phyloP scores from a whole-genome alignment of 2,888 invertebrate genomes.

The Drosophila testacea region DNA sequence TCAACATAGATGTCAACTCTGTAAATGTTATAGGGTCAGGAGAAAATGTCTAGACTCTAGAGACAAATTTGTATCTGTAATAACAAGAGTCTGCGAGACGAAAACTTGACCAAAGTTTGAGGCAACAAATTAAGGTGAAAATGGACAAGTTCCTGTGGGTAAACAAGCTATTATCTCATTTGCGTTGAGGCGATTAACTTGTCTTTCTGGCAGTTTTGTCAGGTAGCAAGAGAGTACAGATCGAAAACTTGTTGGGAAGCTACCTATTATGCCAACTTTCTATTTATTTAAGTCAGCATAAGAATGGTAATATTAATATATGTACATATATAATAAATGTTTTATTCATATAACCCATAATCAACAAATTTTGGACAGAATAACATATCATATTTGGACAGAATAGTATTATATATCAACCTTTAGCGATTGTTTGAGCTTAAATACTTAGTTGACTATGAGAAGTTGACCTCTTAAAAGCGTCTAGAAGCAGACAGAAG shows the following conservation, averaged over 20 bases:
- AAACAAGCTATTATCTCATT: constrained; percentile 51
- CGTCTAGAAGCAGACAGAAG: too few species aligned
- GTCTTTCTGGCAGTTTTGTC: constrained; percentile 13
- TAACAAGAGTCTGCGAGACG: background rate
- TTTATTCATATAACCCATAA: too few species aligned
- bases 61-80: background rate
- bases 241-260: background rate
- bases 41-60: constrained; percentile 3
- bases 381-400: too few species aligned
- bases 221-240: constrained; percentile 9
- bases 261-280: background rate
- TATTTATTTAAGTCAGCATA: too few species aligned
- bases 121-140: constrained; percentile 50
- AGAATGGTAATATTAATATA: too few species aligned
- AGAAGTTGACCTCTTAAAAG: too few species aligned
- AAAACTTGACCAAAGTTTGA: constrained; percentile 39
- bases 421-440: too few species aligned
- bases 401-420: too few species aligned
- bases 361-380: too few species aligned
- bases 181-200: constrained; percentile 28
- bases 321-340: too few species aligned
- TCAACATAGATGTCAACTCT: background rate
- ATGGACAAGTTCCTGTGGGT: constrained; percentile 42
- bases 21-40: background rate
- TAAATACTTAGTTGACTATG: too few species aligned